phyloP scores from a whole-genome alignment of 35 echinoderm and acorn worm species.

The Ophioderma brevispina region DNA sequence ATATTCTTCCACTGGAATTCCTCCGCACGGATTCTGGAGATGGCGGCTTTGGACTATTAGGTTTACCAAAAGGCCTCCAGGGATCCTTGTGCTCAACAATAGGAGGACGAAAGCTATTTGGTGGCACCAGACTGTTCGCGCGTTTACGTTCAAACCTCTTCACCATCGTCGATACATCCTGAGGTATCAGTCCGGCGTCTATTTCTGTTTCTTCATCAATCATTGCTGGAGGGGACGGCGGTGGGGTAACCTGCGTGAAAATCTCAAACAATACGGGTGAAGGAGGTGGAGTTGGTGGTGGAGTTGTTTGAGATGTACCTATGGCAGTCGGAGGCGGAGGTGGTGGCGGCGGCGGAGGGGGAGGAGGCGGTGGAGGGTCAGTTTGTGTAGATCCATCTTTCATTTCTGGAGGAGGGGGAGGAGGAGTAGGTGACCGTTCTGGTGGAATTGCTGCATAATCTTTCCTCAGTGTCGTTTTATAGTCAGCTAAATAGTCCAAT shows the following conservation, averaged over 20 bases:
- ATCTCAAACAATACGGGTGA: background rate
- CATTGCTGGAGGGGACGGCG: background rate
- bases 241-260: background rate
- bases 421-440: background rate
- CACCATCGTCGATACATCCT: background rate
- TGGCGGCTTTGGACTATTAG: background rate
- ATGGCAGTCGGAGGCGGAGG: background rate
- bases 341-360: background rate
- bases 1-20: background rate
- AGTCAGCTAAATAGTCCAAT: background rate
- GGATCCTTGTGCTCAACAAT: background rate
- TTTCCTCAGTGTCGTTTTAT: background rate
- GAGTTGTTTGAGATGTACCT: background rate
- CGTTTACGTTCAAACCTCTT: background rate
- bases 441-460: background rate
- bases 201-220: background rate
- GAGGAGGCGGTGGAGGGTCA: background rate
- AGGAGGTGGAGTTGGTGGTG: background rate
- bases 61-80: background rate
- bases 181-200: background rate
- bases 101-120: background rate
- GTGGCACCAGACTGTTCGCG: background rate
- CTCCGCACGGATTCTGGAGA: background rate
- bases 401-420: background rate
- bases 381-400: background rate